Conservation (phyloP, 1,140 invertebrate genomes). For the Adelges cooleyi region DNA sequence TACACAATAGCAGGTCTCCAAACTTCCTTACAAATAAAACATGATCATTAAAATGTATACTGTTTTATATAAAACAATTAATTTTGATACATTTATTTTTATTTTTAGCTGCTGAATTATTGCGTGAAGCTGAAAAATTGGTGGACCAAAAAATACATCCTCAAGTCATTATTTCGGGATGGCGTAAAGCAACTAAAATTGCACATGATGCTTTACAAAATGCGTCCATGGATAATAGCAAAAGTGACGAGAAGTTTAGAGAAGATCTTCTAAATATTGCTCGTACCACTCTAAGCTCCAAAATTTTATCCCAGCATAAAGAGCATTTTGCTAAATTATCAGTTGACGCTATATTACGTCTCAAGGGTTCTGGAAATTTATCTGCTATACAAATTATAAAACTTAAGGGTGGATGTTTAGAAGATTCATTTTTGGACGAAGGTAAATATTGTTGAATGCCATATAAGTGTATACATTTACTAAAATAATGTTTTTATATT, state of each 20-base stretch:
- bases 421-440: conserved; percentile 95
- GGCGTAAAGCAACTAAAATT: conserved; percentile 73
- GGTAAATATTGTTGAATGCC: conserved; percentile 40
- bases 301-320: conserved; percentile 95
- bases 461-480: not conserved
- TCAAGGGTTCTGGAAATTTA: conserved; percentile 91
- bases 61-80: too few relatives aligned
- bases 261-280: conserved; percentile 94
- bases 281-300: conserved; percentile 92
- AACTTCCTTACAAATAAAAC: too few relatives aligned
- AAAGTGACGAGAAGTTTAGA: conserved; percentile 62
- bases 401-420: conserved; percentile 80
- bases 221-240: conserved; percentile 66
- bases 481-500: conserved; percentile 1
- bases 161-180: conserved; percentile 93
- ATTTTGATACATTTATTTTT: too few relatives aligned
- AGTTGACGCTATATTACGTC: conserved; percentile 85
- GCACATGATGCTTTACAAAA: conserved; percentile 70
- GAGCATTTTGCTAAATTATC: conserved; percentile 92
- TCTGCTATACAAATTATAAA: conserved; percentile 97
- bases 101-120: conserved; percentile 73
- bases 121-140: conserved; percentile 90
- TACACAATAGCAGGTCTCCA: too few relatives aligned
- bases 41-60: too few relatives aligned
- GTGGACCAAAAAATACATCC: conserved; percentile 93